Evolutionary conservation across 1,140 invertebrate genomes (phyloP).

Genomic region (Brachionus plicatilis): DNA sequence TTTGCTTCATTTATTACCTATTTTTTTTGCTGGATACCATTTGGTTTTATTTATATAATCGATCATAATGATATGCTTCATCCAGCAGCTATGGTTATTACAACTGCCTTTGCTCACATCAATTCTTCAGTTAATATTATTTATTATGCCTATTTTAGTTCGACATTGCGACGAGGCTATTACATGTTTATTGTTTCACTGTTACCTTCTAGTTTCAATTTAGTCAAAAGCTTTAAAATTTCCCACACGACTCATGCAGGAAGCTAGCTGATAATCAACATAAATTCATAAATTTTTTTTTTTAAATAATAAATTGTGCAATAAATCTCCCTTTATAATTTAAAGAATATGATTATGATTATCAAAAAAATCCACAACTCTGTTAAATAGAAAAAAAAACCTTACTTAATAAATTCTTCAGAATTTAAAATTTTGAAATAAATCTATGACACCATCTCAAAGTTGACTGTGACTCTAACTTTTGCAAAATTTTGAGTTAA

Average conservation of each 20-base stretch:
- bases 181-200: neutral
- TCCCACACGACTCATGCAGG: neutral
- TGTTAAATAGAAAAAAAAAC: no score
- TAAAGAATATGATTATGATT: no score
- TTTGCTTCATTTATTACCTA: constrained; percentile 29
- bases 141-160: constrained; percentile 32
- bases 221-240: neutral
- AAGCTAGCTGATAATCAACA: neutral
- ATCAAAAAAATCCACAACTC: no score
- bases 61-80: neutral
- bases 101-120: neutral
- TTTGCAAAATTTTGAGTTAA: no score
- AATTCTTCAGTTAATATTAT: neutral
- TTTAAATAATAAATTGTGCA: no score
- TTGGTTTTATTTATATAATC: constrained; percentile 12
- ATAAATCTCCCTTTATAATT: no score
- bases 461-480: no score
- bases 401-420: no score
- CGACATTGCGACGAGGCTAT: neutral
- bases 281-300: neutral
- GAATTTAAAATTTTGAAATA: no score
- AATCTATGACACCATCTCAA: no score
- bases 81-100: constrained; percentile 1
- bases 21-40: constrained; percentile 25
- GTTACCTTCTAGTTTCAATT: neutral